These are phyloP conservation scores for Myotis findleyi DNA, from an alignment of 2,797 vertebrate species.

Conservation along the genomic window DNA sequence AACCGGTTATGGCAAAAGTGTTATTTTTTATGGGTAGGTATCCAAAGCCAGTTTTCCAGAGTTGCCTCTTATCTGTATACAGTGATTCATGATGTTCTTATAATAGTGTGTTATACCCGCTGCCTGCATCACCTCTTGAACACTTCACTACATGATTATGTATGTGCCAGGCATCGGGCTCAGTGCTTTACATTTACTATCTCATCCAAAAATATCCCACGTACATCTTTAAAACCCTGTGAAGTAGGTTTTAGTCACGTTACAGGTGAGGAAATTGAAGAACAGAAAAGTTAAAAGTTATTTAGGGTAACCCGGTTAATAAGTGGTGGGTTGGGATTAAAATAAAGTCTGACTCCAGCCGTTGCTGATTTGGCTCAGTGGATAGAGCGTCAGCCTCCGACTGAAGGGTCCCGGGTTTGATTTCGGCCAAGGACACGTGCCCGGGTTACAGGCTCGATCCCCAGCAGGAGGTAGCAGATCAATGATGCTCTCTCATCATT, in stretches of 20 bases:
- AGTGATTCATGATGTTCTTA: background rate
- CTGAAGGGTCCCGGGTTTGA: no score
- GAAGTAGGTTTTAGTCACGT: conserved; percentile 17
- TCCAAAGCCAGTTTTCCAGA: background rate
- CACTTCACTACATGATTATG: background rate
- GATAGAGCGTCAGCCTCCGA: no score
- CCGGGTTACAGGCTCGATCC: no score
- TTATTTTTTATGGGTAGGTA: background rate
- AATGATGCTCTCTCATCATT: no score
- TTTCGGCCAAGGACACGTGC: no score
- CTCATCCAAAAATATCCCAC: background rate
- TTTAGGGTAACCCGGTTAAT: conserved; percentile 9
- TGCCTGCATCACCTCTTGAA: background rate
- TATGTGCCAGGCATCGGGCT: background rate
- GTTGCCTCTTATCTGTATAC: background rate
- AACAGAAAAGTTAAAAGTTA: conserved; percentile 8
- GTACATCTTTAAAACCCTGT: conserved; percentile 18
- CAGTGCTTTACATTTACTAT: background rate
- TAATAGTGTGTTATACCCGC: background rate
- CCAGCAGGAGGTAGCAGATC: no score
- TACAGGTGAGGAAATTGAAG: conserved; percentile 18
- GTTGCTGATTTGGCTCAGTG: no score
- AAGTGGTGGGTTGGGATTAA: conserved; percentile 22
- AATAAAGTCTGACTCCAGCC: background rate
- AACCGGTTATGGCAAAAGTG: no score